Conservation (phyloP, 2,797 vertebrate genomes). For the Australoheros facetus region DNA sequence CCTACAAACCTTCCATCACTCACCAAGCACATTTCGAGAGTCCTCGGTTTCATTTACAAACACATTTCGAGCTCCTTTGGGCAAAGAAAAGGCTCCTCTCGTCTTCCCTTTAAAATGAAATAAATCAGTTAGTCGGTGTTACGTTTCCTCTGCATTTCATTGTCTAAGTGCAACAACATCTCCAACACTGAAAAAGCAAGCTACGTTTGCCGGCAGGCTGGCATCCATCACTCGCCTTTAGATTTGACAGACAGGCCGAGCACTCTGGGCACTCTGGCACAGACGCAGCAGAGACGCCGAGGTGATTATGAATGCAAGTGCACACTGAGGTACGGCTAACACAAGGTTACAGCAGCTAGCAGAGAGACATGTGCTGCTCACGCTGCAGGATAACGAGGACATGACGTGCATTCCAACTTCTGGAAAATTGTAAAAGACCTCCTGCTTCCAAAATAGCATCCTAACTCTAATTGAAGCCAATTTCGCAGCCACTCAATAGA, state of each 20-base stretch:
- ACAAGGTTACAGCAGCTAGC: background rate
- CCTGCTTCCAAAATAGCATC: background rate
- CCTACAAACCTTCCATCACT: constrained; percentile 82
- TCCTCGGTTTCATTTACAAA: constrained; percentile 91
- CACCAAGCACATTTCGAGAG: constrained; percentile 88
- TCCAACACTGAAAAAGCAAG: constrained; percentile 26
- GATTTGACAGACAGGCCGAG: constrained; percentile 38
- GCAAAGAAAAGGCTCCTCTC: constrained; percentile 89
- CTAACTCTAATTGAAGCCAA: background rate
- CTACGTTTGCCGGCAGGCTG: background rate
- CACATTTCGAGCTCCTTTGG: constrained; percentile 91
- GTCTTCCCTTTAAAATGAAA: constrained; percentile 90
- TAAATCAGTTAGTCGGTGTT: constrained; percentile 72
- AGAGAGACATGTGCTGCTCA: background rate
- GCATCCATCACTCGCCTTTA: constrained; percentile 38
- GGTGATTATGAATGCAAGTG: constrained; percentile 28
- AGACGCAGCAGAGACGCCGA: background rate
- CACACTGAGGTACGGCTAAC: background rate
- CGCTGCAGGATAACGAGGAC: background rate
- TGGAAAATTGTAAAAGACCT: background rate
- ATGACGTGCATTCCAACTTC: background rate
- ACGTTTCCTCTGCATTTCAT: constrained; percentile 12
- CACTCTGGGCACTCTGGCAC: background rate
- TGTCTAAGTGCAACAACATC: constrained; percentile 1
- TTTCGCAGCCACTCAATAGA: background rate